These are phyloP conservation scores for Pandemis cinnamomeana DNA, from an alignment of 2,888 invertebrate genomes.

Conservation along the genomic window DNA sequence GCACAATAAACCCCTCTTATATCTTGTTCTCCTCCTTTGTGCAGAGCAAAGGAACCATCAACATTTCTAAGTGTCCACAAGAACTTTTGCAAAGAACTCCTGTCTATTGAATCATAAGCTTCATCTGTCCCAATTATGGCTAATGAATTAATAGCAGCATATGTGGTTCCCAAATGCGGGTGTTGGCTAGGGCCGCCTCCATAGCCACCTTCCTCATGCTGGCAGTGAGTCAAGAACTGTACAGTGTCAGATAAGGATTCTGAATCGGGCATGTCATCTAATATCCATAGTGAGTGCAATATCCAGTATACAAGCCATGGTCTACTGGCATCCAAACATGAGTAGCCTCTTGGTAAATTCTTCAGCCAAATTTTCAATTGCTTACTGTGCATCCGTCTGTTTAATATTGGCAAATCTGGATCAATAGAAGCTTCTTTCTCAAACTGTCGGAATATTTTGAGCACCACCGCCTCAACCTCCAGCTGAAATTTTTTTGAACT, in stretches of 20 bases:
- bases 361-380: constrained; percentile 88
- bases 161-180: constrained; percentile 98
- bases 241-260: constrained; percentile 71
- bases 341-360: constrained; percentile 88
- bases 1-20: constrained; percentile 99
- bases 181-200: constrained; percentile 97
- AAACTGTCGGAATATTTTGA: constrained; percentile 72
- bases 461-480: constrained; percentile 69
- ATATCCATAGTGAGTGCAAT: constrained; percentile 93
- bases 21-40: constrained; percentile 96
- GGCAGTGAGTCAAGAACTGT: constrained; percentile 85
- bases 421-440: constrained; percentile 75
- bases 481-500: constrained; percentile 56
- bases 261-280: constrained; percentile 77
- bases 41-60: constrained; percentile 97
- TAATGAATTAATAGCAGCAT: constrained; percentile 97
- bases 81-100: constrained; percentile 90
- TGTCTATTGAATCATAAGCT: constrained; percentile 94
- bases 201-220: constrained; percentile 93
- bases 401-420: constrained; percentile 85
- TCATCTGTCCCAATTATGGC: constrained; percentile 95
- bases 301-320: constrained; percentile 99
- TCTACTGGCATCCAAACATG: constrained; percentile 96
- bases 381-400: constrained; percentile 86
- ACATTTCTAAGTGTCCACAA: constrained; percentile 90